These are phyloP conservation scores for Drosophila funebris DNA, from an alignment of 1,140 invertebrate genomes.

Conservation along the genomic window DNA sequence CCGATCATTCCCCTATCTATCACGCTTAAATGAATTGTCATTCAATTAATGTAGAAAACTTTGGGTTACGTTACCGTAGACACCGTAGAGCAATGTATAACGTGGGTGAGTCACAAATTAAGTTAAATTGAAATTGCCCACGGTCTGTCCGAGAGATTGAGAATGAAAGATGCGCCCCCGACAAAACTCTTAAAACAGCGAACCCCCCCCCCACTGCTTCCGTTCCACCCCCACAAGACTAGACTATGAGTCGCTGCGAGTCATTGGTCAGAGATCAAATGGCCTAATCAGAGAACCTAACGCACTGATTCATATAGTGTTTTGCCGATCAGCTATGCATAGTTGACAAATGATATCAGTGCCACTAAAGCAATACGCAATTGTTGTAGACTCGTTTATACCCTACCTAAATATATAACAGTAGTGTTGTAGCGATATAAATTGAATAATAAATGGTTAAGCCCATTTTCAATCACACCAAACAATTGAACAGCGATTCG, in stretches of 20 bases:
- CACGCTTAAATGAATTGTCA: conserved; percentile 28
- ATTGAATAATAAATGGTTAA: conserved; percentile 76
- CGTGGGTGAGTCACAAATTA: conserved; percentile 68
- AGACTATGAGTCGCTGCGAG: conserved; percentile 45
- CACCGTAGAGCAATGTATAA: conserved; percentile 21
- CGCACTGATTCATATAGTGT: conserved; percentile 68
- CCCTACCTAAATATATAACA: conserved; percentile 19
- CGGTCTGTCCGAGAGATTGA: not conserved
- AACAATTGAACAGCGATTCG: conserved; percentile 78
- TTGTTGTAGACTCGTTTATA: no score
- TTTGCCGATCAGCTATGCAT: conserved; percentile 25
- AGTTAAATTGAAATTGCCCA: conserved; percentile 63
- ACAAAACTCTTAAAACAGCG: conserved; percentile 11
- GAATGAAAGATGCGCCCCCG: conserved; percentile 14
- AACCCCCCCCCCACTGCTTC: not conserved
- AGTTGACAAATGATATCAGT: conserved; percentile 67
- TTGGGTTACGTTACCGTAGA: conserved; percentile 22
- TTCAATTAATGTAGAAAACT: conserved; percentile 65
- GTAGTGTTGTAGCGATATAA: conserved; percentile 49
- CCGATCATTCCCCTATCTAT: not conserved
- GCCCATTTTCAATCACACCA: conserved; percentile 79
- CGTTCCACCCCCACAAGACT: conserved; percentile 18
- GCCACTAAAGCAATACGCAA: no score
- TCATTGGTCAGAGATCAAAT: conserved; percentile 63
- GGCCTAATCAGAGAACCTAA: conserved; percentile 50